phyloP scores from a whole-genome alignment of 2,797 vertebrate genomes.

The Varecia variegata region DNA sequence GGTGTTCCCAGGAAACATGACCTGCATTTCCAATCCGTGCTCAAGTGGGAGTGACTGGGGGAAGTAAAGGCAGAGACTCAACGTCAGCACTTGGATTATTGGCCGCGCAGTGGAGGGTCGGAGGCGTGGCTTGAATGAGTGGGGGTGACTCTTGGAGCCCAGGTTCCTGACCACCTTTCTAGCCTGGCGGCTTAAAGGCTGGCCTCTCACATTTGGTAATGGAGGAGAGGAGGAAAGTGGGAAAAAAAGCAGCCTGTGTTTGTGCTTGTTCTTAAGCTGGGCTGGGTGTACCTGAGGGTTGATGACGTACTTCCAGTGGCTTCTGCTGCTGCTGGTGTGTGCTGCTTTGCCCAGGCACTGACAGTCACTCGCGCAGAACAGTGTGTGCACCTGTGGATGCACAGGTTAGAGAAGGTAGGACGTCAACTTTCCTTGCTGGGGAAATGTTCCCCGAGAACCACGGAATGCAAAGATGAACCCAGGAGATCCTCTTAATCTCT shows the following conservation, averaged over 20 bases:
- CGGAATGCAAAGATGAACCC: slow-evolving; percentile 57
- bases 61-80: not conserved
- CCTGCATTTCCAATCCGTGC: not conserved
- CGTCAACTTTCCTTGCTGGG: too few relatives aligned
- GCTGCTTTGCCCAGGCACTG: not conserved
- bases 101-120: rapidly evolving
- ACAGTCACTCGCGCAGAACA: slow-evolving; percentile 50
- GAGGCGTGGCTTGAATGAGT: not conserved
- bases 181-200: not conserved
- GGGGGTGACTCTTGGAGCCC: not conserved
- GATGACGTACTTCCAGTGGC: slow-evolving; percentile 65
- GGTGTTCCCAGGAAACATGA: not conserved
- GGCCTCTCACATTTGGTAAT: not conserved
- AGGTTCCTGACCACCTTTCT: not conserved
- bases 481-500: slow-evolving; percentile 52
- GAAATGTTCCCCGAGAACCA: slow-evolving; percentile 11
- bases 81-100: not conserved
- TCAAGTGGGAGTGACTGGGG: not conserved
- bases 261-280: slow-evolving; percentile 57
- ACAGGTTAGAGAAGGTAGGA: too few relatives aligned
- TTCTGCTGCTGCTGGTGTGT: slow-evolving; percentile 50
- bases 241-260: not conserved
- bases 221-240: not conserved
- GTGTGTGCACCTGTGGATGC: not conserved
- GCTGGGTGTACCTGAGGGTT: slow-evolving; percentile 55